Percentiles rank a stretch among this genome's conserved stretches.
Conservation (phyloP, 2,113 vertebrate species). For the Melanocharis versteri region DNA sequence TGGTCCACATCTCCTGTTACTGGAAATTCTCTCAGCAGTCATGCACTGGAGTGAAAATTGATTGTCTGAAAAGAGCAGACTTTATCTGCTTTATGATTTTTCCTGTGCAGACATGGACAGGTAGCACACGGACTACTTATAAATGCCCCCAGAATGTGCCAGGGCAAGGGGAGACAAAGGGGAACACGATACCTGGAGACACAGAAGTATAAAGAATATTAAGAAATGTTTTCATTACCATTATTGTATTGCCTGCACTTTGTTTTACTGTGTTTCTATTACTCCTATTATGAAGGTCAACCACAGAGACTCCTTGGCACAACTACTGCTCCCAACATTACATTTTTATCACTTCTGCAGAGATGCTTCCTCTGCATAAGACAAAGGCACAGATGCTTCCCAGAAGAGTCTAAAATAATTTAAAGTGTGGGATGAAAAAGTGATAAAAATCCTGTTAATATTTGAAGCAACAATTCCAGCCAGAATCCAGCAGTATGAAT, state of each 20-base stretch:
- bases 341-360: not conserved
- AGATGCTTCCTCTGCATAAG: not conserved
- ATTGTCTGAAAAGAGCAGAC: not conserved
- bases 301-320: not conserved
- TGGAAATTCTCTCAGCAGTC: not conserved
- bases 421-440: not conserved
- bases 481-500: constrained; percentile 41
- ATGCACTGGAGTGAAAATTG: not conserved
- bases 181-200: not conserved
- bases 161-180: not conserved
- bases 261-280: not conserved
- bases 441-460: constrained; percentile 37
- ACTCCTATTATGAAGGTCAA: not conserved
- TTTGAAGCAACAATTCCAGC: constrained; percentile 45
- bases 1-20: not conserved
- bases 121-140: not conserved
- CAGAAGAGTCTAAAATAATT: constrained; percentile 27
- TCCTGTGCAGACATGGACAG: not conserved
- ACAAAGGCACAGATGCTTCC: constrained; percentile 7
- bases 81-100: not conserved
- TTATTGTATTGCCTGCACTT: not conserved
- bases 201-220: not conserved
- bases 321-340: not conserved
- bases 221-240: not conserved
- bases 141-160: not conserved